Evolutionary conservation across 2,888 invertebrate species (phyloP), one percentile per base, ranked within the genome.

Genomic region (Ochlodes sylvanus): DNA sequence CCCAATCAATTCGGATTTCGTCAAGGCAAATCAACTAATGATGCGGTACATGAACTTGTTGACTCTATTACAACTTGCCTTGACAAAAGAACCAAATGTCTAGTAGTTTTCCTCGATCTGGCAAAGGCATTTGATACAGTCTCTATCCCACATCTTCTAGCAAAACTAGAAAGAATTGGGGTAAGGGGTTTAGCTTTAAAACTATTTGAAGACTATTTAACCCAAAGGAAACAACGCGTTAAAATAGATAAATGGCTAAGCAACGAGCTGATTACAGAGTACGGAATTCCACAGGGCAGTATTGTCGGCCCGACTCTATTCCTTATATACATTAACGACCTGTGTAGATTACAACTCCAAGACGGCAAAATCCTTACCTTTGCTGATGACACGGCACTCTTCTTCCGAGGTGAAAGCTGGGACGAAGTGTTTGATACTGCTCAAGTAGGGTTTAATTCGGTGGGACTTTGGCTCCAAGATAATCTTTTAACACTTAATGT

Each of bases 341-440:
- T 70, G 0, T 69, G 69, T 7, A 17, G 57, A 7, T 10, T 68
- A 1, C n/a, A 34, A 19, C 4, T 69, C 7, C 15, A 17, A 0
- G 17, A 10, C 10, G 68, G 42, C 0, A 63, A 56, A 34, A 38
- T 66, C 21, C n/a, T 70, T n/a, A 52, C 60, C 2, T 70, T 63
- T 17, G 68, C 69, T 10, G 69, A 71, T 21, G 68, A 71, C 5
- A 68, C 68, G 3, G 66, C 65, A 2, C 44, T n/a, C n/a, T n/a
- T 58, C 14, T 58, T 65, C 27, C n/a, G 7, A 15, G 58, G 60
- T 12, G 42, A 15, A 0, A 42, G 1, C 14, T 66, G 66, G 66
- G 32, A 42, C 0, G 60, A 60, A 9, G 66, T 66, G 5, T 66
- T 50, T 38, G 7, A n/a, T 0, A 17, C 19, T 4, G 64, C 64